These are phyloP conservation scores for Bubo bubo DNA, from an alignment of 2,113 vertebrate species.

Conservation along the genomic window DNA sequence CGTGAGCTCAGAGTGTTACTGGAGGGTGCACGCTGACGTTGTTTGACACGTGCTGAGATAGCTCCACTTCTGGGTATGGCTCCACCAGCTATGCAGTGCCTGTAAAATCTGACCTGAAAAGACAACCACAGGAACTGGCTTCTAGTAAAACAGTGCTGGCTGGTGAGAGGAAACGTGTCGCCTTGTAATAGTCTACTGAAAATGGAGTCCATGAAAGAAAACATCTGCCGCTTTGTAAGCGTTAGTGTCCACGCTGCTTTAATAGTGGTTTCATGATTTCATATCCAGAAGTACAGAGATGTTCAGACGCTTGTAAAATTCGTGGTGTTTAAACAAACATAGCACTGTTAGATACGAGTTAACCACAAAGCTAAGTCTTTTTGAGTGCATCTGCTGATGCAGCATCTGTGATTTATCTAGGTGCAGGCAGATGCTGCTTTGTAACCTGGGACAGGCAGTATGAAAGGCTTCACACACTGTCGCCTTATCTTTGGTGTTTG, in stretches of 20 bases:
- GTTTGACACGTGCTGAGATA: rapidly evolving
- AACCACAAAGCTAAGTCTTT: not conserved
- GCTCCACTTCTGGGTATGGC: not conserved
- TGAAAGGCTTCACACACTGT: not conserved
- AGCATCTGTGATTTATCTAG: not conserved
- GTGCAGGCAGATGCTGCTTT: not conserved
- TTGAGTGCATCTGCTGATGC: not conserved
- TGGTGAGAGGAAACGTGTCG: rapidly evolving
- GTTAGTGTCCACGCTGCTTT: rapidly evolving
- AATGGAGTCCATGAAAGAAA: not conserved
- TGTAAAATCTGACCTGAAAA: not conserved
- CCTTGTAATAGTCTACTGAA: not conserved
- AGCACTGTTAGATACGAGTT: not conserved
- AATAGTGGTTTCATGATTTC: not conserved
- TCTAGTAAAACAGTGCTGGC: not conserved
- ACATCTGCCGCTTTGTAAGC: not conserved
- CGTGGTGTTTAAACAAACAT: not conserved
- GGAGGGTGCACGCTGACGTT: rapidly evolving
- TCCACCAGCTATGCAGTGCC: not conserved
- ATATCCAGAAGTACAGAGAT: not conserved
- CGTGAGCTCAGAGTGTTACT: rapidly evolving
- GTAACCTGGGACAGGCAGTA: not conserved
- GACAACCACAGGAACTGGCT: not conserved
- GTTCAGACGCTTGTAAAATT: not conserved
- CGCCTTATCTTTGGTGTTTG: not conserved